Percentiles rank a stretch among this genome's conserved stretches.
Evolutionary conservation across 2,797 vertebrate genomes (phyloP).

Genomic region (Hypotaenidia okinawae): DNA sequence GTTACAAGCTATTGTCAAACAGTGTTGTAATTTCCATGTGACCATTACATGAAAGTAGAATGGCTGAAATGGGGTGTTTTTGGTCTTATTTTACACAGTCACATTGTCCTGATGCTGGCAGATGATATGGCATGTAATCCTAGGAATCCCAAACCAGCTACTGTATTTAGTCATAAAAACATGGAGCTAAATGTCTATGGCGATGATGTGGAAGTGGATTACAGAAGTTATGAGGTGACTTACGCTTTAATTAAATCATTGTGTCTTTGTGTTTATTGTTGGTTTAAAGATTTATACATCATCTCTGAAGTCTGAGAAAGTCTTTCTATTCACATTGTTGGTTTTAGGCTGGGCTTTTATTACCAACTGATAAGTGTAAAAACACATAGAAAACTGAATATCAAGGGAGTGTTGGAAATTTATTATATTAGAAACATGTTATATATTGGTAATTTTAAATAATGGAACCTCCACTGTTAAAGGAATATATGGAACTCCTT

Average conservation of each 20-base stretch:
- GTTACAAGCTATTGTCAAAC: background rate
- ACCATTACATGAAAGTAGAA: background rate
- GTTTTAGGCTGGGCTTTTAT: background rate
- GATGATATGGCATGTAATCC: slow-evolving; percentile 99
- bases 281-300: background rate
- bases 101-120: slow-evolving; percentile 97
- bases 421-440: background rate
- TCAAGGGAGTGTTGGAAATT: background rate
- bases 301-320: background rate
- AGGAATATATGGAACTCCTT: background rate
- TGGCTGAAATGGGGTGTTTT: background rate
- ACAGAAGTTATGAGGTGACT: slow-evolving; percentile 94
- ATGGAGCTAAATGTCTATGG: slow-evolving; percentile 99
- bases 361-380: background rate
- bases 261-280: background rate
- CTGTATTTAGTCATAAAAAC: slow-evolving; percentile 98
- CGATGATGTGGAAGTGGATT: slow-evolving; percentile 98
- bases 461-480: background rate
- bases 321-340: background rate
- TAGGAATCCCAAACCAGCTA: slow-evolving; percentile 96
- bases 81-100: slow-evolving; percentile 75
- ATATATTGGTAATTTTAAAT: background rate
- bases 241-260: background rate
- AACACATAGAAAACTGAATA: background rate
- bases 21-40: background rate